Conservation (phyloP, 2,888 invertebrate genomes). For the Drosophila affinis region DNA sequence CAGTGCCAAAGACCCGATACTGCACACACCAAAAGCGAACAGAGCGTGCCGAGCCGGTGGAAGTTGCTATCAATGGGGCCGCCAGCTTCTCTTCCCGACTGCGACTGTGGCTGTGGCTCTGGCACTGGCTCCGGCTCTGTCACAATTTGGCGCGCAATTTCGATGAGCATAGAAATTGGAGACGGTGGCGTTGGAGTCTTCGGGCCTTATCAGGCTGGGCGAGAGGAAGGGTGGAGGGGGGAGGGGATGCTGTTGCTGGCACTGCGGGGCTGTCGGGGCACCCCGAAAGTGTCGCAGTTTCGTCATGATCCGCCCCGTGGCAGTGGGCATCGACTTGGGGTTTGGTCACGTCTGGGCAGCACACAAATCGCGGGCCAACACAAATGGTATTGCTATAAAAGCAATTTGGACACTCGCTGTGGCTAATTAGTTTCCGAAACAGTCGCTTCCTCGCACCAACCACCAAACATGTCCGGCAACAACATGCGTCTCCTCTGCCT, state of each 20-base stretch:
- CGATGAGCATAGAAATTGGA: constrained; percentile 56
- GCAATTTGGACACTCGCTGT: constrained; percentile 73
- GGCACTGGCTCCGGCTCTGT: constrained; percentile 31
- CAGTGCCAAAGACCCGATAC: constrained; percentile 75
- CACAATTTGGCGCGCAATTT: constrained; percentile 62
- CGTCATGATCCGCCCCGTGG: constrained; percentile 50
- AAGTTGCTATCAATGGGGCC: constrained; percentile 48
- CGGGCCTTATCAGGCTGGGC: constrained; percentile 34
- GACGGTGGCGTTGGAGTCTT: constrained; percentile 36
- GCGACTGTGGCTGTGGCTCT: constrained; percentile 27
- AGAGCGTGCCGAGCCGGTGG: constrained; percentile 66
- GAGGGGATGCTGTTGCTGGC: constrained; percentile 30
- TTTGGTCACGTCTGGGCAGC: constrained; percentile 79
- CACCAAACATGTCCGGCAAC: constrained; percentile 54
- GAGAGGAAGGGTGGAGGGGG: constrained; percentile 1
- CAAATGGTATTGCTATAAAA: constrained; percentile 78
- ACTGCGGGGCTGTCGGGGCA: constrained; percentile 26
- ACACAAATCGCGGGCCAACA: constrained; percentile 65
- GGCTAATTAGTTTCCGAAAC: constrained; percentile 74
- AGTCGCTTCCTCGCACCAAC: constrained; percentile 68
- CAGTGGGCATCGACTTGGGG: constrained; percentile 50
- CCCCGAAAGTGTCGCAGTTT: constrained; percentile 43
- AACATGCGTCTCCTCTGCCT: constrained; percentile 57
- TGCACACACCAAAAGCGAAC: constrained; percentile 65
- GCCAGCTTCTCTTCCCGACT: constrained; percentile 36